These are phyloP conservation scores for Nettapus auritus DNA, from an alignment of 2,113 vertebrate genomes.

Conservation along the genomic window DNA sequence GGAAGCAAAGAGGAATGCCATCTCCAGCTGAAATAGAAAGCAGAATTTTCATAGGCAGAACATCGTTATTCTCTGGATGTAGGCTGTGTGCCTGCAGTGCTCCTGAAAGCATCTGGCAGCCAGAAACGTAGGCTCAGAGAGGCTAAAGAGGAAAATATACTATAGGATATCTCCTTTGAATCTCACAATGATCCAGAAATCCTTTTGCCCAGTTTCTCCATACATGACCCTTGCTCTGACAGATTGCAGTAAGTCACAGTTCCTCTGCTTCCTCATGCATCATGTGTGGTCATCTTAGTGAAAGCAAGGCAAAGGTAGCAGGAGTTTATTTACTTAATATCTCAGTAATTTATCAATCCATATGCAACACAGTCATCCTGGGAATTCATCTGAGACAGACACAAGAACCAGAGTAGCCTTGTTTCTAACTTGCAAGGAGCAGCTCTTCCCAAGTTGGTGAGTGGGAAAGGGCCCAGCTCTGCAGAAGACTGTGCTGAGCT, in stretches of 20 bases:
- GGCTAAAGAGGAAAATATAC: neutral
- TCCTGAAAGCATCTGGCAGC: neutral
- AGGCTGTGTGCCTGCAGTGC: neutral
- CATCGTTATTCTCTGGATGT: neutral
- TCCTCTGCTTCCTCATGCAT: neutral
- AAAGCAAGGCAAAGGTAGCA: slow-evolving; percentile 36
- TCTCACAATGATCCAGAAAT: neutral
- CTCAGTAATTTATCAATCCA: neutral
- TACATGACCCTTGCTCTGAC: slow-evolving; percentile 11
- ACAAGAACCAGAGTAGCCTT: neutral
- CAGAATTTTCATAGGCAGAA: neutral
- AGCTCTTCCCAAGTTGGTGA: neutral
- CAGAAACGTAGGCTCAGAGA: neutral
- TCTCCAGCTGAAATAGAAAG: neutral
- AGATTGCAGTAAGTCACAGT: neutral
- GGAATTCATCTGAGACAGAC: neutral
- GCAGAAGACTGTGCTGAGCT: neutral
- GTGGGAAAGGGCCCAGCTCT: neutral
- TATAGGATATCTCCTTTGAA: neutral
- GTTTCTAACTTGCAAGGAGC: fast-evolving
- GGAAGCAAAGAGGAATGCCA: neutral
- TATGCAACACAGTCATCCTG: neutral
- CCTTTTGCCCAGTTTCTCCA: slow-evolving; percentile 47
- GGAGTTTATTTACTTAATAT: neutral
- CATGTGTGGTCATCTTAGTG: fast-evolving